phyloP scores from a whole-genome alignment of 1,140 invertebrate species.

The Calliphora vicina region DNA sequence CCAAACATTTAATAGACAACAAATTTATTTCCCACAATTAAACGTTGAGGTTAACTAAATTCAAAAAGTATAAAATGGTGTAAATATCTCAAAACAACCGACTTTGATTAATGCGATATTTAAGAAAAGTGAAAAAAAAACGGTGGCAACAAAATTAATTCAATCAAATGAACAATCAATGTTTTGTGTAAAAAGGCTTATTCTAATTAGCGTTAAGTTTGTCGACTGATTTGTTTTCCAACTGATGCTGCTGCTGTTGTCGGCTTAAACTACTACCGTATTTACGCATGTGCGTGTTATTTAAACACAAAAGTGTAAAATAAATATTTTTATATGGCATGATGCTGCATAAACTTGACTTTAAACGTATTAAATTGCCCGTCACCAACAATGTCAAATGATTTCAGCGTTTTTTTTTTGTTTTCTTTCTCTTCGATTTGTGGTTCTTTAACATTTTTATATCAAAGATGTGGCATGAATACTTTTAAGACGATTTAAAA shows the following conservation, averaged over 20 bases:
- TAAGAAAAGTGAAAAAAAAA: too few relatives aligned
- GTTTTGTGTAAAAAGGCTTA: not conserved
- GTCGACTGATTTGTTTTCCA: not conserved
- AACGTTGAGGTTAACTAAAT: too few relatives aligned
- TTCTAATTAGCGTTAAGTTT: constrained; percentile 35
- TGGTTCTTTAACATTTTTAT: not conserved
- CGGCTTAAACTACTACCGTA: not conserved
- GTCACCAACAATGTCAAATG: not conserved
- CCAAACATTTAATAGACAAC: too few relatives aligned
- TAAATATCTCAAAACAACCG: too few relatives aligned
- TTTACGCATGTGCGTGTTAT: constrained; percentile 33
- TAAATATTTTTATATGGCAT: constrained; percentile 30
- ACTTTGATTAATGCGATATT: too few relatives aligned
- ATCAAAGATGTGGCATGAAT: not conserved
- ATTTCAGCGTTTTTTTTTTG: not conserved
- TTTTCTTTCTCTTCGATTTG: not conserved
- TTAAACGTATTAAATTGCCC: constrained; percentile 28
- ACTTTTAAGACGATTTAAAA: not conserved
- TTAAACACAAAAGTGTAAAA: not conserved
- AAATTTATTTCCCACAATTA: too few relatives aligned
- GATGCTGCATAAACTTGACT: constrained; percentile 29
- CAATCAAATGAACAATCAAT: too few relatives aligned
- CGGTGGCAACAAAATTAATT: too few relatives aligned
- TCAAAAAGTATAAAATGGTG: too few relatives aligned
- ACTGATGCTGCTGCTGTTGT: not conserved